Base-by-base conservation (phyloP, 2,888 invertebrate genomes). In the Cephus rjabovi region DNA sequence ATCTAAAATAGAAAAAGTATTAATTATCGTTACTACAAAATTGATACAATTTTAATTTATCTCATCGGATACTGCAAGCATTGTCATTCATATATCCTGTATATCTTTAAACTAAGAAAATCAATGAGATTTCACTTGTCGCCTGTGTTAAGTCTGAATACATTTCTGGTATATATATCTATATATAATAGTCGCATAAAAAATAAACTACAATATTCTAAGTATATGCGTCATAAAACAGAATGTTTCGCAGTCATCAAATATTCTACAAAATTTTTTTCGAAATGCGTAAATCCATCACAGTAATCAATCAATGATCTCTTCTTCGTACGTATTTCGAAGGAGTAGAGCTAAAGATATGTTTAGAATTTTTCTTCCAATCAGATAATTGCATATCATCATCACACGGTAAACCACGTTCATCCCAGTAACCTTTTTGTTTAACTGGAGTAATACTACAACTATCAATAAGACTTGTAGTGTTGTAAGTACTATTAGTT, bases 321-420 rank as follows among this genome's bases (percentile, higher is more conserved):
- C 76, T 82, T 75, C 81, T 81, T 76, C 83, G 84, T 56, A 84
- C 84, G 56, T 79, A 83, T 76, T 87, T 90, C 3, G 91, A 91
- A 4, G 91, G 91, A 3, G 91, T 91, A 4, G 91, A 91, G 77
- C 91, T 88, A 74, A 87, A 88, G 79, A 90, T 82, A 77, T 87
- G 85, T 75, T 80, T 83, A 75, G 88, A 85, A 68, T 89, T 89
- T 31, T 89, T 87, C 34, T 85, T 87, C 90, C 90, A 91, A 75
- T 88, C 87, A 37, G 85, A 79, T 31, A 88, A 56, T 56, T 82
- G 83, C 68, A 87, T 79, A 76, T 87, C 88, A 35, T 88, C 87
- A 11, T 86, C 87, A 75, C 80, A 81, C 11, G 81, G 82, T 34
- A 82, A 56, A 70, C 87, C 82, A 77, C 79, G 83, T 68, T 90